A percentile compares a stretch with the other conserved stretches of the same genome.
These are phyloP conservation scores for Deilephila porcellus DNA, from an alignment of 2,888 invertebrate genomes.

Conservation along the genomic window DNA sequence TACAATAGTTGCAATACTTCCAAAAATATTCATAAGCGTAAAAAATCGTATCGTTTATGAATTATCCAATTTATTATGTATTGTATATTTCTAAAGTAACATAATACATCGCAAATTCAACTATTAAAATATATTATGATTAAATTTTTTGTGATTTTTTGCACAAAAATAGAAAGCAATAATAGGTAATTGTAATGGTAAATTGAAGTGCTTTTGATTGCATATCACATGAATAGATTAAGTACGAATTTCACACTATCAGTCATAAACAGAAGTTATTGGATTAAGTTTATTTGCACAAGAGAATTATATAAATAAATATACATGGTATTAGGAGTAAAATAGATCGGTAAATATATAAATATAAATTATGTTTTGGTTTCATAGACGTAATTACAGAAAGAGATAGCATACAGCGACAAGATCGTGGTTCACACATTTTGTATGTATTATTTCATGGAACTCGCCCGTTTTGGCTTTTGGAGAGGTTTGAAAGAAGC, in stretches of 20 bases:
- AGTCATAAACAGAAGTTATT: conserved; percentile 1
- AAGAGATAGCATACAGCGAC: background rate
- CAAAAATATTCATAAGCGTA: too few species aligned
- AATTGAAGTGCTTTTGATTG: conserved; percentile 17
- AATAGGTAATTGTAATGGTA: conserved; percentile 5
- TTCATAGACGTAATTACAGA: background rate
- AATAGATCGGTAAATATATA: background rate
- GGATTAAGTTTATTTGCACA: conserved; percentile 8
- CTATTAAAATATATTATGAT: background rate
- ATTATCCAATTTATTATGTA: too few species aligned
- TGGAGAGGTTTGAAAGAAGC: too few species aligned
- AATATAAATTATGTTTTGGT: background rate
- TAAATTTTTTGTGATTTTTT: conserved; percentile 1
- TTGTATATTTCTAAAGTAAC: too few species aligned
- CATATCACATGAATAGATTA: conserved; percentile 18
- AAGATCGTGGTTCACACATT: too few species aligned
- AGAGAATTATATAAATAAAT: background rate
- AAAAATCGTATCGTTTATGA: too few species aligned
- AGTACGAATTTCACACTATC: background rate
- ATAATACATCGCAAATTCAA: too few species aligned
- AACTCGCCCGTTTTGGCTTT: too few species aligned
- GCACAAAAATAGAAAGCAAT: conserved; percentile 10
- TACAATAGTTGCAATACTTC: too few species aligned
- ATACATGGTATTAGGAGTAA: conserved; percentile 6
- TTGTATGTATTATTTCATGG: too few species aligned